Percentiles rank a stretch among this genome's conserved stretches.
Conservation (phyloP, 2,888 invertebrate genomes). For the Chalcosyrphus nemorum region DNA sequence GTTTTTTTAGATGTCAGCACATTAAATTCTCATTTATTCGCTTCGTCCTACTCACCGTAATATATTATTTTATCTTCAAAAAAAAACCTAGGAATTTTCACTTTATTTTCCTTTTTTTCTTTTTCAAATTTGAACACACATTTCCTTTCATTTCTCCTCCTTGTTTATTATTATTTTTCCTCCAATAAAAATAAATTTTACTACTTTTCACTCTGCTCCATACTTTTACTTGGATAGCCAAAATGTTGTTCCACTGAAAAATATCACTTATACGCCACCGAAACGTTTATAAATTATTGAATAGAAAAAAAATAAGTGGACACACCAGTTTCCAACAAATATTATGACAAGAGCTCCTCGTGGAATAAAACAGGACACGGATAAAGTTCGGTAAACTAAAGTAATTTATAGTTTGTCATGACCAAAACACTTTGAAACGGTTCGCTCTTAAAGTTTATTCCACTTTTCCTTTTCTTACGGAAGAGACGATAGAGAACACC, state of each 20-base stretch:
- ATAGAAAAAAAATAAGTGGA: constrained; percentile 7
- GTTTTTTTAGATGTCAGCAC: not conserved
- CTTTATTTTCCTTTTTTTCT: constrained; percentile 38
- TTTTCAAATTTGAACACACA: constrained; percentile 12
- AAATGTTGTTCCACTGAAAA: constrained; percentile 5
- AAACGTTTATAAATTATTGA: constrained; percentile 35
- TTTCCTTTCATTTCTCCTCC: constrained; percentile 9
- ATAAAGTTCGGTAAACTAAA: constrained; percentile 18
- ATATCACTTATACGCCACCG: not conserved
- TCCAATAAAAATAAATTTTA: not conserved
- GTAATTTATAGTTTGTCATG: constrained; percentile 33
- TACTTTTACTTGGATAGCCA: not conserved
- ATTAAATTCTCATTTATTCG: not conserved
- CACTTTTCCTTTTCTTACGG: not conserved
- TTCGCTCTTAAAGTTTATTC: constrained; percentile 4
- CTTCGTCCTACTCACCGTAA: not conserved
- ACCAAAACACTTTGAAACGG: constrained; percentile 7
- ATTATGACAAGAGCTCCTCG: not conserved
- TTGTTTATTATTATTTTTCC: not conserved
- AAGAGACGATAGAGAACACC: not conserved
- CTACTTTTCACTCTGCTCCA: not conserved
- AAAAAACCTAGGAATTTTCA: not conserved
- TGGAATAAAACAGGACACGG: constrained; percentile 1
- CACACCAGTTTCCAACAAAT: not conserved
- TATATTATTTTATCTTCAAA: not conserved